Evolutionary conservation across 2,113 vertebrate species (phyloP).

Genomic region (Agelaius tricolor): DNA sequence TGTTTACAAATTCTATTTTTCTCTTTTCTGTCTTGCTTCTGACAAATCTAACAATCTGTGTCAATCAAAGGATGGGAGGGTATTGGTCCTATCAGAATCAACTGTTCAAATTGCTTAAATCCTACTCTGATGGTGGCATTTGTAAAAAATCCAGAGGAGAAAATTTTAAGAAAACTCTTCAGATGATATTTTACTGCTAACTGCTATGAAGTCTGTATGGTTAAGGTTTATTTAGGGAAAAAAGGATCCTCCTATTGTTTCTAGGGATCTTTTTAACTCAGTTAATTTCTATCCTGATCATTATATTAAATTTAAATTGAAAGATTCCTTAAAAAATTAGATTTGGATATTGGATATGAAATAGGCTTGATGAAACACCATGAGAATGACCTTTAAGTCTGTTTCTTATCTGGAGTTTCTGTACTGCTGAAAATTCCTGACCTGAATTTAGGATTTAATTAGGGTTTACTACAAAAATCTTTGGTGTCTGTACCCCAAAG

Average conservation of each 20-base stretch:
- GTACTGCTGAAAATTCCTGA: not conserved
- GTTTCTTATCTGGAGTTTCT: not conserved
- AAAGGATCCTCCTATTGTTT: not conserved
- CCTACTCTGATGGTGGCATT: not conserved
- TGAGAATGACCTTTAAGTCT: not conserved
- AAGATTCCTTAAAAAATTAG: not conserved
- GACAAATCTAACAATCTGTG: not conserved
- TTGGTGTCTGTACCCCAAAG: not conserved
- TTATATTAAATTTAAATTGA: not conserved
- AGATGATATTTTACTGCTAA: not conserved
- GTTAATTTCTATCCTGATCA: not conserved
- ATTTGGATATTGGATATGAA: not conserved
- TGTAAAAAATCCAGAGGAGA: slow-evolving; percentile 18
- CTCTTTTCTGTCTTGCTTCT: not conserved
- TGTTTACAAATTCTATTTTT: not conserved
- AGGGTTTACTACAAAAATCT: not conserved
- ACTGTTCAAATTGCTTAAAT: not conserved
- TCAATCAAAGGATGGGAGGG: not conserved
- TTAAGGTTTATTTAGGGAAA: not conserved
- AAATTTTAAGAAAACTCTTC: not conserved
- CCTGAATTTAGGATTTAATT: not conserved
- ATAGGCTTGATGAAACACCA: not conserved
- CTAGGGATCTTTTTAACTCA: not conserved
- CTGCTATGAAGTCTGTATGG: not conserved
- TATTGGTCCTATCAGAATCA: not conserved